Base-by-base conservation (phyloP, 64 coral and sea anemone genomes). In the Pachyseris speciosa region DNA sequence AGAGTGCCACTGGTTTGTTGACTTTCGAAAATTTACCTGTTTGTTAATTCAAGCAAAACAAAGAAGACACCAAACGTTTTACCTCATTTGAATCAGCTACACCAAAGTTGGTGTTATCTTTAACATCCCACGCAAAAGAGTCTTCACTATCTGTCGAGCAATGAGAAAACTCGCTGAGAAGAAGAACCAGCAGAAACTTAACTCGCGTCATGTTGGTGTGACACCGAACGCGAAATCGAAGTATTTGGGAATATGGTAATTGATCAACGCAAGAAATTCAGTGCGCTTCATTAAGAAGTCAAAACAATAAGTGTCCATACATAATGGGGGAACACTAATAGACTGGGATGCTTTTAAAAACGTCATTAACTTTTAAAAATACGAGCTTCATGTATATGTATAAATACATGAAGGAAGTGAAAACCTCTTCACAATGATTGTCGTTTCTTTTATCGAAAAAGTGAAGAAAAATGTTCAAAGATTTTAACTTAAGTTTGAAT, bases 11-110 rank as follows among this genome's bases (percentile, higher is more conserved):
- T n/a, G n/a, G n/a, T n/a, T 27, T 64, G 59, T 64, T 43, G 36
- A n/a, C 37, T 51, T 77, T 50, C 25, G 26, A 34, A 47, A 52
- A 32, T 74, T 47, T 32, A 37, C 32, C 30, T 39, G 50, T 59
- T 57, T 36, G 24, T 41, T 52, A 3, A 26, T 34, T 29, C 5
- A 52, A 33, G 13, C 44, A 64, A 51, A 86, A 59, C 34, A 50
- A 39, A 50, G 30, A 5, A 49, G 20, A 83, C 41, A 37, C 17
- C 24, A 37, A 5, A 33, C 51, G 27, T 63, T 58, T 86, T 50
- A 95, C 94, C 94, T 75, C 51, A 57, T 57, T 58, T 16, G 64
- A 37, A 24, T 95, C 64, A 52, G 94, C 89, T 37, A 83, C 78
- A 19, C 94, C 89, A 75, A 95, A 95, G 44, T 71, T 83, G 24